Evolutionary conservation across 2,113 vertebrate genomes (phyloP).

Genomic region (Triplophysa tibetana): DNA sequence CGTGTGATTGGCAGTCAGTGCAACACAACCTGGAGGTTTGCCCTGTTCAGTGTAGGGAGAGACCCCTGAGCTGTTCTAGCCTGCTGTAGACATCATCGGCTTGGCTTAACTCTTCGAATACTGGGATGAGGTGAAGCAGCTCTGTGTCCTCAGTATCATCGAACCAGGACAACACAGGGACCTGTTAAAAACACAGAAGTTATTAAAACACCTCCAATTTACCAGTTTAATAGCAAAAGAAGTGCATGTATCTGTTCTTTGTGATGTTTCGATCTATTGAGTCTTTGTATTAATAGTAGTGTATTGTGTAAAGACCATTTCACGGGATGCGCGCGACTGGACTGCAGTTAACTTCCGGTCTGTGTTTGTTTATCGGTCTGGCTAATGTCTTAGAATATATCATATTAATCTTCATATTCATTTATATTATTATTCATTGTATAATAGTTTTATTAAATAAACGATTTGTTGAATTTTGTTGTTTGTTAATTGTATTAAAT

Average conservation of each 20-base stretch:
- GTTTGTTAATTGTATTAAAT: too few relatives aligned
- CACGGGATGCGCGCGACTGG: too few relatives aligned
- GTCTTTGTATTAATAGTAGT: background rate
- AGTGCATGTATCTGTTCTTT: background rate
- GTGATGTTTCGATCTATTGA: background rate
- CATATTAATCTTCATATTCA: too few relatives aligned
- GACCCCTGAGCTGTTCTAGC: slow-evolving; percentile 73
- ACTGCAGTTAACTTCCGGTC: too few relatives aligned
- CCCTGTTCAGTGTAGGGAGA: slow-evolving; percentile 48
- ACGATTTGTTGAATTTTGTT: too few relatives aligned
- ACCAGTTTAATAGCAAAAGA: background rate
- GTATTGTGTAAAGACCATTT: too few relatives aligned
- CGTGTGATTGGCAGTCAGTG: slow-evolving; percentile 24
- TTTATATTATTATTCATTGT: too few relatives aligned
- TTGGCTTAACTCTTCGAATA: slow-evolving; percentile 71
- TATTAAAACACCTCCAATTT: background rate
- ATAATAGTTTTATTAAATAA: too few relatives aligned
- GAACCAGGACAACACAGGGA: slow-evolving; percentile 78
- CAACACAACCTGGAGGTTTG: slow-evolving; percentile 11
- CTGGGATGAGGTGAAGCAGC: slow-evolving; percentile 73
- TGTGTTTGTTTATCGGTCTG: too few relatives aligned
- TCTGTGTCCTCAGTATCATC: slow-evolving; percentile 74
- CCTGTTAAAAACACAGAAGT: slow-evolving; percentile 56
- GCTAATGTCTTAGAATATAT: too few relatives aligned
- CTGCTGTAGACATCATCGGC: slow-evolving; percentile 73